Evolutionary conservation across 2,888 invertebrate genomes (phyloP), one percentile per base, ranked within the genome.

Genomic region (Nycteola revayana): DNA sequence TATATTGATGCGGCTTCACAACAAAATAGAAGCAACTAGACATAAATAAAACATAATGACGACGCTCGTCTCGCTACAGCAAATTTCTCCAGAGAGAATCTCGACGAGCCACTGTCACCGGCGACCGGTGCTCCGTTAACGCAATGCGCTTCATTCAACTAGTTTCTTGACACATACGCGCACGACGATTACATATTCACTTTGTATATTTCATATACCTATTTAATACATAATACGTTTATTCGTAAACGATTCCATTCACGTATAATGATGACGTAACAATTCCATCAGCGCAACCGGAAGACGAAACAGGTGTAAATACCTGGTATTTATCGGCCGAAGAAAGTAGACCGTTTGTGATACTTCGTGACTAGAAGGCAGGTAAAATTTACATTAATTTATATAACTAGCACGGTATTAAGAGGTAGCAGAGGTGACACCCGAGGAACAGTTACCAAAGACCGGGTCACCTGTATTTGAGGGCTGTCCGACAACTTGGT

Each of bases 391-490:
- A 75, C 75, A 70, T 75, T 66, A 80, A 80, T 84, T 79, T 75
- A 79, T 77, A 70, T 70, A 80, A 80, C 68, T 82, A 76, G 60
- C 82, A 71, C 75, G 75, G 78, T 73, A 71, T 75, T 75, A 72
- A 69, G 60, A 55, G 61, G 70, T 71, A n/a, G n/a, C 67, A 68
- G 66, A 75, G 68, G 68, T 75, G 80, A 76, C 77, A 81, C 68
- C 71, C 65, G 52, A 79, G 77, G 70, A 67, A 86, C 87, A 79
- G 86, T 86, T 86, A 85, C 61, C 44, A 49, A 61, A 70, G 78
- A 86, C 88, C 79, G 74, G 85, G 87, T 88, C 70, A 87, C 80
- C 80, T 66, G 77, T 62, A 79, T 77, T 72, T 53, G 58, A 66
- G 55, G 47, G 48, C 51, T 61, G 64, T 60, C 61, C 59, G 65